These are phyloP conservation scores for Rhopalosiphum nymphaeae DNA, from an alignment of 2,888 invertebrate genomes.

Conservation along the genomic window DNA sequence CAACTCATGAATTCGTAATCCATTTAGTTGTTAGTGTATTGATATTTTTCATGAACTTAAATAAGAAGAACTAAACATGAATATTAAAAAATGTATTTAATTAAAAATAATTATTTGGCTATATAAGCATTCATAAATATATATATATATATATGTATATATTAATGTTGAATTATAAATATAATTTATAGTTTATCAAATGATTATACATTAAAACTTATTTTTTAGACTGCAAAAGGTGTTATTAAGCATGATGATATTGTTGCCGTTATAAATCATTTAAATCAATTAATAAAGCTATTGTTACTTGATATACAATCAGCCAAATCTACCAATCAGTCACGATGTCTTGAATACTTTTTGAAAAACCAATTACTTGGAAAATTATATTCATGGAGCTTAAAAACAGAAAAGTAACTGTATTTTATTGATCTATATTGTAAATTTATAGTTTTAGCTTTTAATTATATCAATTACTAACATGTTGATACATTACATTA, in stretches of 20 bases:
- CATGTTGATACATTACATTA: neutral
- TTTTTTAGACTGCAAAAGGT: slow-evolving; percentile 45
- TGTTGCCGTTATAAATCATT: slow-evolving; percentile 88
- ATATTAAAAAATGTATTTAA: neutral
- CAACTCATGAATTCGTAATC: neutral
- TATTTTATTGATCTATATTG: neutral
- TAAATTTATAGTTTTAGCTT: neutral
- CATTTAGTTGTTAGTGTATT: neutral
- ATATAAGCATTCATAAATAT: neutral
- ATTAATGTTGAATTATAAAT: neutral
- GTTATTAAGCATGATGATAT: slow-evolving; percentile 82
- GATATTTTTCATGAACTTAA: neutral
- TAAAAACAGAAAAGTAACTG: slow-evolving; percentile 82
- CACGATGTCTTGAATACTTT: slow-evolving; percentile 84
- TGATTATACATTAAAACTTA: neutral
- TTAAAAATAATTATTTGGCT: neutral
- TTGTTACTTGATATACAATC: slow-evolving; percentile 81
- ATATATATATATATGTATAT: too few species aligned
- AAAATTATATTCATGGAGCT: slow-evolving; percentile 88
- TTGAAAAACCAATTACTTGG: slow-evolving; percentile 88
- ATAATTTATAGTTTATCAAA: neutral
- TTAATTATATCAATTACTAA: neutral
- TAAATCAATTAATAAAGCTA: slow-evolving; percentile 91
- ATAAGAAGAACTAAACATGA: neutral
- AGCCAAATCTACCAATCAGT: slow-evolving; percentile 73